phyloP scores from a whole-genome alignment of 2,888 invertebrate species.

The Parnassius apollo region DNA sequence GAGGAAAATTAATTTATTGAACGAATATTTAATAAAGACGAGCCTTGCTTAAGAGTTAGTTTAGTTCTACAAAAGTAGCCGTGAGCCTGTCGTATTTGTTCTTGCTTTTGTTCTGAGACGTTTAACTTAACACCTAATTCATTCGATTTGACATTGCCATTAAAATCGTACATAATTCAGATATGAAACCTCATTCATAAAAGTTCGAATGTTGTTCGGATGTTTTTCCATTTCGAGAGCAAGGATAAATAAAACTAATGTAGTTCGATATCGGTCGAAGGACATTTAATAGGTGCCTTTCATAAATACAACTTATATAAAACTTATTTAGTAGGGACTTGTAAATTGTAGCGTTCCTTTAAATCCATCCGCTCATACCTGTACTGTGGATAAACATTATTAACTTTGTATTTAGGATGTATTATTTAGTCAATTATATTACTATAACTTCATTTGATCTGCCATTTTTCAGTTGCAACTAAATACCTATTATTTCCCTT shows the following conservation, averaged over 20 bases:
- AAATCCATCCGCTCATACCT: conserved; percentile 70
- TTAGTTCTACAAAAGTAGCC: conserved; percentile 71
- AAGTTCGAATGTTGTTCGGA: neutral
- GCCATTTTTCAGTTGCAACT: conserved; percentile 17
- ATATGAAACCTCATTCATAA: too few relatives aligned
- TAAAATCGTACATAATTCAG: too few relatives aligned
- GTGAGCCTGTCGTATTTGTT: conserved; percentile 38
- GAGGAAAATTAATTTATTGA: conserved; percentile 74
- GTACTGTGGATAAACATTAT: conserved; percentile 48
- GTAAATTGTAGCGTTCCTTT: conserved; percentile 70
- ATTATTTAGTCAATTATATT: conserved; percentile 23
- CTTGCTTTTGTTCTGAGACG: conserved; percentile 15
- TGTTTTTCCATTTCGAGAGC: conserved; percentile 30
- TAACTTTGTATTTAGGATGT: conserved; percentile 33
- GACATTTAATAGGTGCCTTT: conserved; percentile 79
- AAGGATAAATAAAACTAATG: conserved; percentile 49
- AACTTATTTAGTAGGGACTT: conserved; percentile 55
- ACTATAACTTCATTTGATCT: conserved; percentile 16
- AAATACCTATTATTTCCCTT: neutral
- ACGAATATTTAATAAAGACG: conserved; percentile 77
- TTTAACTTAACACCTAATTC: neutral
- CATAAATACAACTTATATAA: conserved; percentile 63
- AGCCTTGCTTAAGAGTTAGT: conserved; percentile 78
- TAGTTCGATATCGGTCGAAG: conserved; percentile 67
- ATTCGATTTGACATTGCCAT: too few relatives aligned